Evolutionary conservation across 2,888 invertebrate genomes (phyloP), one percentile per base, ranked within the genome.

Genomic region (Melinaea marsaeus): DNA sequence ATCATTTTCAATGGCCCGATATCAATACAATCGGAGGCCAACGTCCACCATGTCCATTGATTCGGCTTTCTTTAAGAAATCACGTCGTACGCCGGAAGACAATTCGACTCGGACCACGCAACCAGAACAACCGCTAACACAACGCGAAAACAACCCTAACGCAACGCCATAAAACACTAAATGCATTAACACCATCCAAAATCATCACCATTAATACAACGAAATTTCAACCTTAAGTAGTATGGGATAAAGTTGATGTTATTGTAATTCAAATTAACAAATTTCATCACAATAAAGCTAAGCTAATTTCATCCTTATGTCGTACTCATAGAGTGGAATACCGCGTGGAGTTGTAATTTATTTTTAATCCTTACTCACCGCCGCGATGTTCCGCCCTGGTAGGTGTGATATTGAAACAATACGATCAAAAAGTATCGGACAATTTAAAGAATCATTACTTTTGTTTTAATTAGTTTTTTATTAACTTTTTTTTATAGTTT

Each of bases 11-110:
- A 57, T 62, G 61, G 54, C 57, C 57, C 37, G 47, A 55, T 60
- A 37, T 47, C 57, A 57, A 68, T 63, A 85, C 85, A 86, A 86
- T 84, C 79, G 77, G 79, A 73, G 87, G 87, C 85, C 88, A 88
- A 85, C 79, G 89, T 88, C 89, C 89, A 88, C 78, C 75, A 82
- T 84, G 79, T 84, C 86, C 87, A 87, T 88, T 88, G 82, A 88
- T 83, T 81, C 79, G 79, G 80, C 87, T 89, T 89, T 89, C 89
- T 86, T 88, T 78, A 83, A 88, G 89, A 88, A 88, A 89, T 88
- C 90, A 89, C 89, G 89, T 90, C 86, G 77, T 71, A 75, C 81
- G 81, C 90, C 89, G 90, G 90, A 90, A 89, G 88, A 86, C 86
- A 79, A 90, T 90, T 89, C 86, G 89, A 80, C 78, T 78, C 88